Evolutionary conservation across 1,140 invertebrate species (phyloP).

Genomic region (Polypedilum pembai): DNA sequence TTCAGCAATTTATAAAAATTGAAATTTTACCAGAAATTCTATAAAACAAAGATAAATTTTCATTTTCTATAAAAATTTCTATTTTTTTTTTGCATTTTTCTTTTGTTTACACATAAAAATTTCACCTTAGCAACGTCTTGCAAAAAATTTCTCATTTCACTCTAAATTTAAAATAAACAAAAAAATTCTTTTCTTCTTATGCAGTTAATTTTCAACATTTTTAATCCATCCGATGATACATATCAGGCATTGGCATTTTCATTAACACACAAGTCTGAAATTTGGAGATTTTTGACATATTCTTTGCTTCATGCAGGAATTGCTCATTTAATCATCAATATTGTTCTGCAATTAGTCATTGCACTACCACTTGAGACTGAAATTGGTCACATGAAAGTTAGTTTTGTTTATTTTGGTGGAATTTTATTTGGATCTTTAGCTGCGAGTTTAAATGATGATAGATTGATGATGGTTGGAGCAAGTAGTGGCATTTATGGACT

Average conservation of each 20-base stretch:
- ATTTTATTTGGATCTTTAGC: slow-evolving; percentile 63
- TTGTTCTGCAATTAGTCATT: slow-evolving; percentile 58
- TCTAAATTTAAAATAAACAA: background rate
- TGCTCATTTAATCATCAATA: slow-evolving; percentile 54
- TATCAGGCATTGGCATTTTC: slow-evolving; percentile 59
- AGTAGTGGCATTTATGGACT: slow-evolving; percentile 92
- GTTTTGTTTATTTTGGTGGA: slow-evolving; percentile 60
- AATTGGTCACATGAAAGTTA: slow-evolving; percentile 69
- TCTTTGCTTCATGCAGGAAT: slow-evolving; percentile 73
- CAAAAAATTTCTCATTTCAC: background rate
- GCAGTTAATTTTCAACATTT: background rate
- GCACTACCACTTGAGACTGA: slow-evolving; percentile 70
- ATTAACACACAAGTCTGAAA: slow-evolving; percentile 57
- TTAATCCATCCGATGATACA: slow-evolving; percentile 36
- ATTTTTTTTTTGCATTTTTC: background rate
- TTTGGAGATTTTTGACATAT: slow-evolving; percentile 74
- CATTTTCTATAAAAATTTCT: background rate
- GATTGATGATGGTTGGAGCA: slow-evolving; percentile 74
- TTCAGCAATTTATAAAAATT: background rate
- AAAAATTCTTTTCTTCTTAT: background rate
- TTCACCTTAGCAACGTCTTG: background rate
- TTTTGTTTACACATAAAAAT: background rate
- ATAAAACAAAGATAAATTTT: background rate
- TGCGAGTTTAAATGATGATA: slow-evolving; percentile 70
- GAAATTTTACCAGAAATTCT: background rate